Evolutionary conservation across 1,140 invertebrate species (phyloP), one percentile per base, ranked within the genome.

Genomic region (Lepidurus arcticus): DNA sequence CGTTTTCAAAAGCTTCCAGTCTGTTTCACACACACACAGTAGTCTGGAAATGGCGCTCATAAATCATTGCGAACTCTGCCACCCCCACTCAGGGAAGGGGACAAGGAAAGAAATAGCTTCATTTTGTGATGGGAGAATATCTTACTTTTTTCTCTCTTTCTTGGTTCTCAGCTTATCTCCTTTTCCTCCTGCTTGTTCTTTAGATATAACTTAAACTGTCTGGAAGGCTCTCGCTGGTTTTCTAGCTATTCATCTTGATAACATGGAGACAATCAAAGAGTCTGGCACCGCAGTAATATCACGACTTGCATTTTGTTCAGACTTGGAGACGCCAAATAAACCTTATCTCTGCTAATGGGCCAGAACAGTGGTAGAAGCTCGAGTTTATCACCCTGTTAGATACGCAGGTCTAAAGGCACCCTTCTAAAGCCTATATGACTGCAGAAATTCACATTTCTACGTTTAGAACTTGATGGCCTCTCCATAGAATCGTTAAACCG

Each of bases 11-110:
- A 65, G 53, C 53, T 65, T 65, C 53, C 53, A 65, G 53, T 65
- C 53, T 65, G 53, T 65, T 65, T 65, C 53, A 65, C 53, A 65
- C 53, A 65, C 47, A 65, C 53, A 65, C 53, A 65, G 53, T 65
- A 65, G 53, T 21, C 53, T 65, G 53, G 53, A 65, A 65, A 65
- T 65, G 53, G 53, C 53, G 16, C 16, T 21, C 9, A 65, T 65
- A 65, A 65, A 65, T 65, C 53, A 65, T 65, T 65, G 53, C 53
- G 53, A 65, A 65, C 53, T 21, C 21, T 21, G 16, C n/a, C 53
- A 13, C 53, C 16, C 16, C 21, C 53, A 65, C 53, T 65, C 53
- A 21, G 13, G 13, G n/a, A 65, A 21, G 53, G 53, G 53, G 16
- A 26, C 26, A 26, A 26, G 47, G 47, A 65, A n/a, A 21, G 7